Evolutionary conservation across 2,888 invertebrate genomes (phyloP).

Genomic region (Germaria angustata): DNA sequence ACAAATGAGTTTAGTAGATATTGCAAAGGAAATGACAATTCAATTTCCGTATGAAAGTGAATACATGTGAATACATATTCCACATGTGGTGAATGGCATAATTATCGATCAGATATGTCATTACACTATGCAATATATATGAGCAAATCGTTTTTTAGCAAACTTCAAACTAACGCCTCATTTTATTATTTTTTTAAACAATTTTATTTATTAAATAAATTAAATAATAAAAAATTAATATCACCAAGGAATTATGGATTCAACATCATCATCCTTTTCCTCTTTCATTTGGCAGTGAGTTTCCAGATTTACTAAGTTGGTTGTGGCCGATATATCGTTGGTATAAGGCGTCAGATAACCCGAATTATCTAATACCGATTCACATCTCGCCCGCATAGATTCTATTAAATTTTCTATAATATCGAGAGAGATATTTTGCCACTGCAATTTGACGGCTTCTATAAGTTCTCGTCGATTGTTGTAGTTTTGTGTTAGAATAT

Average conservation of each 20-base stretch:
- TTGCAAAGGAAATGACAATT: too few species aligned
- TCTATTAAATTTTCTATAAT: background rate
- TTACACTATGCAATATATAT: too few species aligned
- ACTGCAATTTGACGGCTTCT: background rate
- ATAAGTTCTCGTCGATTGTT: background rate
- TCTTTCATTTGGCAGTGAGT: background rate
- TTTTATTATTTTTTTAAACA: too few species aligned
- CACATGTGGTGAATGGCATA: too few species aligned
- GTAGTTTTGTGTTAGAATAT: background rate
- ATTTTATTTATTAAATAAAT: too few species aligned
- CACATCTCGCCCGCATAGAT: slow-evolving; percentile 16
- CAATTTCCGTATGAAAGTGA: too few species aligned
- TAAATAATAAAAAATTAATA: too few species aligned
- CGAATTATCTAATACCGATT: background rate
- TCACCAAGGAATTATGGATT: slow-evolving; percentile 2
- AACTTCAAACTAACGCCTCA: too few species aligned
- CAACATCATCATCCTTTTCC: background rate
- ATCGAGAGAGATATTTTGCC: background rate
- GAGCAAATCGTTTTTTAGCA: too few species aligned
- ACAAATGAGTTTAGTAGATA: too few species aligned
- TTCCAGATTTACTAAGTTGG: background rate
- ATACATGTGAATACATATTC: too few species aligned
- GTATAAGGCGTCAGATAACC: slow-evolving; percentile 8
- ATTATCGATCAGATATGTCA: too few species aligned
- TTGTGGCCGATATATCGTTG: background rate